Evolutionary conservation across 2,888 invertebrate species (phyloP).

Genomic region (Philhelius pedissequus): DNA sequence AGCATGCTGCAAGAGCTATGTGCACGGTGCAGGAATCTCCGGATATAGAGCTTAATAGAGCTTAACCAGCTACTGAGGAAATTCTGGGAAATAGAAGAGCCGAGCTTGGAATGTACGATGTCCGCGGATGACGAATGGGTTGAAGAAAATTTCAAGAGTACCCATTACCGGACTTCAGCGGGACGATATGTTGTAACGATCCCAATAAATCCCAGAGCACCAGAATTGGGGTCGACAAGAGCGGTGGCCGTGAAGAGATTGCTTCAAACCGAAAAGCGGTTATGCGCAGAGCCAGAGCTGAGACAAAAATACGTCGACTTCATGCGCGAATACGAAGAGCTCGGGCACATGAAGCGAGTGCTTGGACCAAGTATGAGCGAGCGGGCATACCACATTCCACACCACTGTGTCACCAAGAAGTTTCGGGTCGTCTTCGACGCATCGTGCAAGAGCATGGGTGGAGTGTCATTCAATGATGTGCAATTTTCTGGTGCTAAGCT

Average conservation of each 20-base stretch:
- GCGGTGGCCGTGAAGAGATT: not conserved
- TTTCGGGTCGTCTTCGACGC: no score
- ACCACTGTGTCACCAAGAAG: conserved; percentile 8
- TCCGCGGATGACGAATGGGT: conserved; percentile 19
- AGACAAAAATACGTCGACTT: not conserved
- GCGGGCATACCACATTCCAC: conserved; percentile 15
- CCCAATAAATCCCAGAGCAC: not conserved
- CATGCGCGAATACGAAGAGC: not conserved
- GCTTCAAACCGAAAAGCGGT: not conserved
- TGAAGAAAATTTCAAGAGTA: conserved; percentile 1
- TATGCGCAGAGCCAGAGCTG: not conserved
- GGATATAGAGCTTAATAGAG: no score
- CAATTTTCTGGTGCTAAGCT: no score
- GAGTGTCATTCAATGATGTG: no score
- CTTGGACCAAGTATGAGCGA: no score
- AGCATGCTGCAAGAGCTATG: no score
- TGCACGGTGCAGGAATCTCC: no score
- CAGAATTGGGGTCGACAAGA: not conserved
- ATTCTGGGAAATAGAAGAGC: not conserved
- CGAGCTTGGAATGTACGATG: not conserved
- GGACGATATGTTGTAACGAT: conserved; percentile 20
- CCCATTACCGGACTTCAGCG: not conserved
- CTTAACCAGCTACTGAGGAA: no score
- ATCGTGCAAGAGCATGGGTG: not conserved
- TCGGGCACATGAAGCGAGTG: not conserved